Evolutionary conservation across 2,113 vertebrate genomes (phyloP).

Genomic region (Tinamus guttatus): DNA sequence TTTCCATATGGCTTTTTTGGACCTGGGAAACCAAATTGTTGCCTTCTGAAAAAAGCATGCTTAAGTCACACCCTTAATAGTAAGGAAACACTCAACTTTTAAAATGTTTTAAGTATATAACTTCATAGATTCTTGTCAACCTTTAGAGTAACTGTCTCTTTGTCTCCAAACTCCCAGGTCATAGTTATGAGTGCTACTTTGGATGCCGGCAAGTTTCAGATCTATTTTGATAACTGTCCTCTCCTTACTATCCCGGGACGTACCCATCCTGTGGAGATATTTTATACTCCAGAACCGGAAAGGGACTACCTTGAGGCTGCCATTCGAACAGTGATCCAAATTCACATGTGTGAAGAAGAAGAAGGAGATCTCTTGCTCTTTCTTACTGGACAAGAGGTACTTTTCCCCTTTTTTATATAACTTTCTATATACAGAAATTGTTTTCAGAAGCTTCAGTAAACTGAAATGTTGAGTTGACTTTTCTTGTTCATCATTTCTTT

Average conservation of each 20-base stretch:
- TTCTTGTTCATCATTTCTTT: not conserved
- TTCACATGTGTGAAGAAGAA: constrained; percentile 97
- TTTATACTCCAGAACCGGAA: constrained; percentile 96
- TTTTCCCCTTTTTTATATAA: not conserved
- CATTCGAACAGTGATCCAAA: constrained; percentile 95
- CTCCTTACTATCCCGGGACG: constrained; percentile 95
- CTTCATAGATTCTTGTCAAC: not conserved
- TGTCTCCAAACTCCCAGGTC: constrained; percentile 78
- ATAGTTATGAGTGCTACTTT: constrained; percentile 97
- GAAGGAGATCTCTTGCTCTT: constrained; percentile 94
- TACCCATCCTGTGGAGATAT: constrained; percentile 97
- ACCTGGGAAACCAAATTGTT: not conserved
- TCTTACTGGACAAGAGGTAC: constrained; percentile 97
- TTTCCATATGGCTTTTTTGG: rapidly evolving
- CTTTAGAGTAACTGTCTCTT: not conserved
- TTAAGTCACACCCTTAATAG: not conserved
- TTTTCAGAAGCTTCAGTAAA: not conserved
- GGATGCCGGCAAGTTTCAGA: constrained; percentile 97
- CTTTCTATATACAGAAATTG: not conserved
- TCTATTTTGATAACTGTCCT: constrained; percentile 96
- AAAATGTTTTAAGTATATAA: rapidly evolving
- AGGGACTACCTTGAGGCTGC: constrained; percentile 96
- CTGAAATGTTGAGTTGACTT: not conserved
- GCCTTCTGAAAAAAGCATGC: not conserved
- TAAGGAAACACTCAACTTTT: not conserved